A percentile compares a stretch with the other conserved stretches of the same genome.
These are phyloP conservation scores for Magallana nippona DNA, from an alignment of 2,888 invertebrate species.

Conservation along the genomic window DNA sequence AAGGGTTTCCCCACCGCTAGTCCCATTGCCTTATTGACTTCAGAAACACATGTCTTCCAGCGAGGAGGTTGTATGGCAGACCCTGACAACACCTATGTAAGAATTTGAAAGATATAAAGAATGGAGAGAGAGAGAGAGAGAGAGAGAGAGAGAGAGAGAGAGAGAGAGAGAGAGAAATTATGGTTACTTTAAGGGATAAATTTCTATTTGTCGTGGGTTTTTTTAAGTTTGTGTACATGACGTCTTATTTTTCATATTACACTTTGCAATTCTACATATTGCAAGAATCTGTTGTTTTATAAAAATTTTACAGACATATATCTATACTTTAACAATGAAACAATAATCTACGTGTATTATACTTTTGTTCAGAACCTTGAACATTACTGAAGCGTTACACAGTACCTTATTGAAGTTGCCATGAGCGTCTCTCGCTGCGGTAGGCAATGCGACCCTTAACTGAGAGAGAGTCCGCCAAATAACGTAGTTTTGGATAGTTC, in stretches of 20 bases:
- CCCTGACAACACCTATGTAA: constrained; percentile 74
- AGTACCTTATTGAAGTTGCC: constrained; percentile 41
- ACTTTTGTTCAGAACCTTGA: too few species aligned
- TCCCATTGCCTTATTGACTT: constrained; percentile 91
- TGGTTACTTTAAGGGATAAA: too few species aligned
- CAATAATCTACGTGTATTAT: too few species aligned
- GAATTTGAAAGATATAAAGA: constrained; percentile 41
- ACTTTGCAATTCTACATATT: too few species aligned
- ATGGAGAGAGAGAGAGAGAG: not conserved
- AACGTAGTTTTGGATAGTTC: constrained; percentile 57
- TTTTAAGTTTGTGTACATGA: too few species aligned
- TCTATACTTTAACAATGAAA: too few species aligned
- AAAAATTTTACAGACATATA: too few species aligned
- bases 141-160: not conserved
- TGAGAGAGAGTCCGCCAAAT: constrained; percentile 41
- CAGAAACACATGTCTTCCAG: constrained; percentile 94
- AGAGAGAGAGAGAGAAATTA: not conserved
- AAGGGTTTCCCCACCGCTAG: constrained; percentile 91
- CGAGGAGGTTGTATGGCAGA: constrained; percentile 85
- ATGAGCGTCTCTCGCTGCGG: constrained; percentile 27
- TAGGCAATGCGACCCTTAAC: constrained; percentile 28
- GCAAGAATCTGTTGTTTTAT: too few species aligned
- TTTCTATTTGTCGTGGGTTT: too few species aligned
- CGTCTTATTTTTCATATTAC: too few species aligned
- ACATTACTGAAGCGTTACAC: too few species aligned